These are phyloP conservation scores for Dolichotis patagonum DNA, from an alignment of 2,113 vertebrate species.

Conservation along the genomic window DNA sequence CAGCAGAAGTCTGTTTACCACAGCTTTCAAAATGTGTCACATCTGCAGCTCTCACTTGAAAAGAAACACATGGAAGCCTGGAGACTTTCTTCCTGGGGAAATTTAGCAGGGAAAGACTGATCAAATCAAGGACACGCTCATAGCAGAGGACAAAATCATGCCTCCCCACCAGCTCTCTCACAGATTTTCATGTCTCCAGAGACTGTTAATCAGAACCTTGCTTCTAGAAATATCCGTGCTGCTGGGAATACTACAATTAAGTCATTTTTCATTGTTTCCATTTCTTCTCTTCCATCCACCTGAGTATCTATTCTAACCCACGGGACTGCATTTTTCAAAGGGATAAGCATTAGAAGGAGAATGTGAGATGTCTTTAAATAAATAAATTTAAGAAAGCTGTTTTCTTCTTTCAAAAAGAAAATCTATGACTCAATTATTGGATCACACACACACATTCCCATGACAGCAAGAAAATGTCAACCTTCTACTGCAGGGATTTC, in stretches of 20 bases:
- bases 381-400: not conserved
- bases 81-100: slow-evolving; percentile 29
- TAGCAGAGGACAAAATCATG: not conserved
- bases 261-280: slow-evolving; percentile 30
- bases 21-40: not conserved
- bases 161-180: not conserved
- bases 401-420: slow-evolving; percentile 22
- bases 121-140: slow-evolving; percentile 22
- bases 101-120: not conserved
- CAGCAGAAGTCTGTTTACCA: slow-evolving; percentile 21
- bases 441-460: not conserved
- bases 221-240: not conserved
- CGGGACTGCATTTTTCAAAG: slow-evolving; percentile 18
- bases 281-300: slow-evolving; percentile 37
- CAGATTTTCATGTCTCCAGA: not conserved
- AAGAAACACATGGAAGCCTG: not conserved
- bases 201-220: slow-evolving; percentile 6
- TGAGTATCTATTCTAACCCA: slow-evolving; percentile 38
- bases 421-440: not conserved
- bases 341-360: slow-evolving; percentile 46
- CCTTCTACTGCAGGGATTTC: not conserved
- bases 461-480: not conserved
- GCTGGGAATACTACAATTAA: slow-evolving; percentile 25
- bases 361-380: not conserved
- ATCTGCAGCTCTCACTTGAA: not conserved